A percentile compares a stretch with the other conserved stretches of the same genome.
These are phyloP conservation scores for Rhodeus uyekii DNA, from an alignment of 2,797 vertebrate genomes.

Conservation along the genomic window DNA sequence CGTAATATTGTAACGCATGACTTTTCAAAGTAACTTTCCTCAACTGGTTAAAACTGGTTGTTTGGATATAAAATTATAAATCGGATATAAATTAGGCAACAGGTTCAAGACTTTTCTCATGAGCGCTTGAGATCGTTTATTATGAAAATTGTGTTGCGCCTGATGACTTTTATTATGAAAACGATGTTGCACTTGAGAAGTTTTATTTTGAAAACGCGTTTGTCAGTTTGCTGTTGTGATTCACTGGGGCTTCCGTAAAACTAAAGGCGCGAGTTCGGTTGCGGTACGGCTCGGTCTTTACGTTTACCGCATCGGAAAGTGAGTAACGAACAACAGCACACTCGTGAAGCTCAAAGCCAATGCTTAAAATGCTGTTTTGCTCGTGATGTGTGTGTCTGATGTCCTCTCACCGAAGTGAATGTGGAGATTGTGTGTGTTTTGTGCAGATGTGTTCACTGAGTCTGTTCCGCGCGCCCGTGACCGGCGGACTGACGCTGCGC, in stretches of 20 bases:
- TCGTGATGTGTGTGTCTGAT: background rate
- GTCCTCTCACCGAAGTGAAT: background rate
- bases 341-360: constrained; percentile 5
- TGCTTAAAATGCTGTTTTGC: background rate
- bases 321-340: constrained; percentile 63
- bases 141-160: too few relatives aligned
- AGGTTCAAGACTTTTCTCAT: too few relatives aligned
- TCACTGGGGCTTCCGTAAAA: background rate
- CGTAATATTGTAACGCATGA: too few relatives aligned
- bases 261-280: constrained; percentile 10
- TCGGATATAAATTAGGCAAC: too few relatives aligned
- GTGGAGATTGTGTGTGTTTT: background rate
- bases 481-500: constrained; percentile 80
- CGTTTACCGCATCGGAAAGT: constrained; percentile 32
- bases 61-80: too few relatives aligned
- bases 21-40: too few relatives aligned
- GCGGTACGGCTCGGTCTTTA: background rate
- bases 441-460: constrained; percentile 46
- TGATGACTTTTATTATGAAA: too few relatives aligned
- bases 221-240: background rate
- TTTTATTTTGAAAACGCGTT: constrained; percentile 12
- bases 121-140: too few relatives aligned
- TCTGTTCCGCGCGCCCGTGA: constrained; percentile 82
- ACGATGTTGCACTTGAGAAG: too few relatives aligned
- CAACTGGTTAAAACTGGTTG: too few relatives aligned